phyloP scores from a whole-genome alignment of 2,888 invertebrate genomes.

The Eurytoma adleriae region DNA sequence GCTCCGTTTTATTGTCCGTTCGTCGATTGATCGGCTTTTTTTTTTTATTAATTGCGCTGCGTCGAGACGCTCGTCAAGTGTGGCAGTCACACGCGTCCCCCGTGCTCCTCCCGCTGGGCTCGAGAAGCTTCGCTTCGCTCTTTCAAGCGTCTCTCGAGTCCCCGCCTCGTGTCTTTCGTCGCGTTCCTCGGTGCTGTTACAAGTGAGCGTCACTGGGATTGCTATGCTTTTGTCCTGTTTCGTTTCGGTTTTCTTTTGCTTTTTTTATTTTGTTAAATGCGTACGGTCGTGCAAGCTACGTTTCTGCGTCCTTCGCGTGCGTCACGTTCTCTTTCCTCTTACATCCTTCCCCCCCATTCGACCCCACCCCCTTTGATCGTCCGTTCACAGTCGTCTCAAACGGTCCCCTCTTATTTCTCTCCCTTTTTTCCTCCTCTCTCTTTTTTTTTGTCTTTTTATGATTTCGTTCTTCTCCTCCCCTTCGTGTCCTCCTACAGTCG shows the following conservation, averaged over 20 bases:
- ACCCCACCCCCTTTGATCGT: not conserved
- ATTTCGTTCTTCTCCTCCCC: conserved; percentile 48
- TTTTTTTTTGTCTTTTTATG: conserved; percentile 45
- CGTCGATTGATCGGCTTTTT: conserved; percentile 39
- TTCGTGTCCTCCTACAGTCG: conserved; percentile 58
- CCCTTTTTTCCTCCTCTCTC: conserved; percentile 2
- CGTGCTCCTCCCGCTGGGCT: too few relatives aligned
- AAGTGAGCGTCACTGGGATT: not conserved
- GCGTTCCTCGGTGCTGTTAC: too few relatives aligned
- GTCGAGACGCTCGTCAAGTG: conserved; percentile 23
- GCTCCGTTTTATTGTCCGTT: conserved; percentile 54
- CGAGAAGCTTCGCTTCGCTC: conserved; percentile 1
- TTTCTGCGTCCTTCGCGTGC: conserved; percentile 43
- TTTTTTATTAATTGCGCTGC: not conserved
- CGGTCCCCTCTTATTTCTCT: not conserved
- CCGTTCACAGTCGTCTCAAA: not conserved
- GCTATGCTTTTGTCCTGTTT: conserved; percentile 17
- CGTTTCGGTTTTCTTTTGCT: conserved; percentile 4
- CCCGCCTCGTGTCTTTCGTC: too few relatives aligned
- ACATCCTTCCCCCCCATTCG: conserved; percentile 7
- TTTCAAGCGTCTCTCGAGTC: not conserved
- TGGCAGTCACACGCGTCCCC: conserved; percentile 22
- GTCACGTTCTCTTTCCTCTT: conserved; percentile 49
- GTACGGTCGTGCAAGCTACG: conserved; percentile 13
- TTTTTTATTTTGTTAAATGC: not conserved